Evolutionary conservation across 1,140 invertebrate species (phyloP).

Genomic region (Papilio machaon): DNA sequence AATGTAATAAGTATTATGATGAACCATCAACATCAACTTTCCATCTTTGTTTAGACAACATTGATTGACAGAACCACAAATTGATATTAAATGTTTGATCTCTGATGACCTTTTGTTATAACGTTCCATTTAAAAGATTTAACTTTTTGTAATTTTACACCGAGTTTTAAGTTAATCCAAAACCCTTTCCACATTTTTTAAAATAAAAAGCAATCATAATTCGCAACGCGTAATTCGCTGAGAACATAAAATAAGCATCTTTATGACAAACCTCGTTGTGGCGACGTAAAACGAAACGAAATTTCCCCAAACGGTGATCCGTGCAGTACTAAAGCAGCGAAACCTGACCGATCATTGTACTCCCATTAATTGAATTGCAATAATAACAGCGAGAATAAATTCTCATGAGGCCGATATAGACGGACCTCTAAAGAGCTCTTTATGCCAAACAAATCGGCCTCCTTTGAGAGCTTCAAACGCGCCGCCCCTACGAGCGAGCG

Average conservation of each 20-base stretch:
- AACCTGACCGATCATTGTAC: conserved; percentile 70
- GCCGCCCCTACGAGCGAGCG: conserved; percentile 59
- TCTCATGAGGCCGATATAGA: conserved; percentile 64
- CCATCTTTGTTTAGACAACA: background rate
- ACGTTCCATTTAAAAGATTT: background rate
- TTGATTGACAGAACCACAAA: background rate
- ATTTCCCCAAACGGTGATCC: conserved; percentile 53
- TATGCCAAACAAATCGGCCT: conserved; percentile 79
- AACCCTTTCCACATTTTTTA: background rate
- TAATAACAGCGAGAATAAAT: conserved; percentile 74
- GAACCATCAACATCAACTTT: background rate
- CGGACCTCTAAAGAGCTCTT: conserved; percentile 71
- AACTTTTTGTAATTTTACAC: background rate
- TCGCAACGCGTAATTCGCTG: conserved; percentile 27
- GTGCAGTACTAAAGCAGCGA: conserved; percentile 55
- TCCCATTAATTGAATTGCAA: conserved; percentile 79
- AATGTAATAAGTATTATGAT: too few relatives aligned
- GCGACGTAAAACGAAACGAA: conserved; percentile 45
- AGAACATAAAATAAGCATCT: conserved; percentile 28
- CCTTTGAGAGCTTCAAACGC: conserved; percentile 73
- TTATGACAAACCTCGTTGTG: conserved; percentile 16
- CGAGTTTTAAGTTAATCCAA: background rate
- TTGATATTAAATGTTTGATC: background rate
- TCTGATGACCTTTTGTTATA: background rate
- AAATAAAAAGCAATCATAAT: conserved; percentile 27